phyloP scores from a whole-genome alignment of 2,113 vertebrate species.

The Girardinichthys multiradiatus region DNA sequence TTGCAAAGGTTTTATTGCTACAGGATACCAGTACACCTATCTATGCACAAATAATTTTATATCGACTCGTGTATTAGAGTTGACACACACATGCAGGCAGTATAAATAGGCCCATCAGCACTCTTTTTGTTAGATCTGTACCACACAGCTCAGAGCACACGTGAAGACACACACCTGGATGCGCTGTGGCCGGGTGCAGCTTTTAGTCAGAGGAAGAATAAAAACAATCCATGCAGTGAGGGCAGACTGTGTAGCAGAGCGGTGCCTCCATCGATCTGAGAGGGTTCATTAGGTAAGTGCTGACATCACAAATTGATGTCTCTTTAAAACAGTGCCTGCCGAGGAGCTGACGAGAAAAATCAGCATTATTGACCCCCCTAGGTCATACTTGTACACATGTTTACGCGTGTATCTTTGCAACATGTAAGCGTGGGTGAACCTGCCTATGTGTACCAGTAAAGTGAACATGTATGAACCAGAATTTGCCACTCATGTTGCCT shows the following conservation, averaged over 20 bases:
- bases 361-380: conserved; percentile 88
- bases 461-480: conserved; percentile 25
- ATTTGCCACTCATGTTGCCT: conserved; percentile 34
- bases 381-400: conserved; percentile 79
- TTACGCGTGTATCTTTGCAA: conserved; percentile 56
- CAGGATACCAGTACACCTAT: background rate
- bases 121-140: background rate
- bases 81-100: background rate
- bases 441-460: conserved; percentile 48
- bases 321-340: conserved; percentile 96
- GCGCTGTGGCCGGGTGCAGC: conserved; percentile 26
- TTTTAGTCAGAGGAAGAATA: conserved; percentile 64
- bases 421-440: conserved; percentile 40
- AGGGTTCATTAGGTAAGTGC: conserved; percentile 98
- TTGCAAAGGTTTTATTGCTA: background rate
- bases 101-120: conserved; percentile 1
- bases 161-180: conserved; percentile 45
- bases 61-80: background rate
- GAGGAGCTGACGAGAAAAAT: conserved; percentile 88
- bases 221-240: conserved; percentile 53
- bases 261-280: conserved; percentile 90
- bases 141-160: conserved; percentile 19
- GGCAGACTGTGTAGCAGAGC: conserved; percentile 77
- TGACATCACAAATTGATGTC: conserved; percentile 99
- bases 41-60: background rate